Base-by-base conservation (phyloP, 2,888 invertebrate species). In the Pollenia griseotomentosa region DNA sequence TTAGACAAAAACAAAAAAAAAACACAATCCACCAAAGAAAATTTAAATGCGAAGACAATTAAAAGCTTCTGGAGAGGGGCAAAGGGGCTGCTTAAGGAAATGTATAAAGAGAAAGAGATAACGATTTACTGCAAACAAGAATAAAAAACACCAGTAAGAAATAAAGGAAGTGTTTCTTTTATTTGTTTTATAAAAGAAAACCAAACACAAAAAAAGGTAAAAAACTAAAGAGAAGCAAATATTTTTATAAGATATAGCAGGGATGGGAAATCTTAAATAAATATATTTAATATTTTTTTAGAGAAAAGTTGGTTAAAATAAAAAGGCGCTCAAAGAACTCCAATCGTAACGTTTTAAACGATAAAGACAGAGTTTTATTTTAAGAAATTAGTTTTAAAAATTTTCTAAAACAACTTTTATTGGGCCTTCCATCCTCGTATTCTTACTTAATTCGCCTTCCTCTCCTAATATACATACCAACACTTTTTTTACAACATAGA, bases 121-220 rank as follows among this genome's bases (percentile, higher is more conserved):
- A 66, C 19, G 40, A 57, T 77, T 77, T 23, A 51, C 77, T 55
- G 51, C 51, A 61, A 3, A 42, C 11, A 19, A 44, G 23, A 48
- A 11, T 44, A 14, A 10, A 55, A 33, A 66, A 57, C 55, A 19
- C 9, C 7, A 68, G 42, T 16, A 68, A 75, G 16, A 75, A 79
- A 53, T 57, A 77, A 75, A 77, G 75, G 83, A 83, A 83, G 63
- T 71, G 83, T 71, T 83, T 61, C 48, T 65, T 77, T 70, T 68
- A 75, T 57, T 46, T 59, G n/a, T 68, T 19, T 19, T 44, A n/a
- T 40, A 79, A 59, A 55, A 66, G 55, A 79, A 53, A 51, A 77
- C 12, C 44, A 40, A 14, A 57, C 14, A 70, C 11, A 79, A 48
- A 53, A 46, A 55, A 63, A 77, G 75, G 75, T 75, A 70, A 59